Conservation (phyloP, 2,797 vertebrate genomes). For the Pseudochromis fuscus region DNA sequence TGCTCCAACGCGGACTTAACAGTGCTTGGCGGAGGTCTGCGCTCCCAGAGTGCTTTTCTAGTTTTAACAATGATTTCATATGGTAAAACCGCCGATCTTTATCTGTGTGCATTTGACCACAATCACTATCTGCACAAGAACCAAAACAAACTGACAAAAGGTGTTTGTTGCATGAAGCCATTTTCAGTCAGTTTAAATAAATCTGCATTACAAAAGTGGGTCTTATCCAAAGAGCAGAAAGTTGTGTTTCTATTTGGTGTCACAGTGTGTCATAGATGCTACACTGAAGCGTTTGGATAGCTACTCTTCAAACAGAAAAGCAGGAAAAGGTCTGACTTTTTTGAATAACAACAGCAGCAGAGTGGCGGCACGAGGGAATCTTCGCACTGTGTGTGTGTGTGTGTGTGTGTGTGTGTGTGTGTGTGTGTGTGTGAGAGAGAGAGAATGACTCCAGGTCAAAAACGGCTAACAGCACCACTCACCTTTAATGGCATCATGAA, state of each 20-base stretch:
- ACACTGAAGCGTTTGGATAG: slow-evolving; percentile 17
- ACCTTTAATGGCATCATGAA: slow-evolving; percentile 94
- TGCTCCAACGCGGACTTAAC: too few species aligned
- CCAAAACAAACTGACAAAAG: neutral
- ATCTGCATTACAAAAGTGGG: slow-evolving; percentile 6
- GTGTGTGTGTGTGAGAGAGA: too few species aligned
- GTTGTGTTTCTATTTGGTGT: slow-evolving; percentile 10
- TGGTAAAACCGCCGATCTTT: neutral
- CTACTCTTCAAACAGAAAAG: slow-evolving; percentile 22
- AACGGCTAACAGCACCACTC: slow-evolving; percentile 41
- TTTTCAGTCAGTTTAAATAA: slow-evolving; percentile 29
- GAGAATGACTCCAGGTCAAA: neutral
- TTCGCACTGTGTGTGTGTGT: neutral
- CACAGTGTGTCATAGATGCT: neutral
- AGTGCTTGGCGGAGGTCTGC: too few species aligned
- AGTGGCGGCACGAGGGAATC: neutral
- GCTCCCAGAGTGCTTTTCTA: too few species aligned
- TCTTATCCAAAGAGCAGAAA: slow-evolving; percentile 26
- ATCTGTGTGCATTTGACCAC: slow-evolving; percentile 5
- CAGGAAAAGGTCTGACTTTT: slow-evolving; percentile 12
- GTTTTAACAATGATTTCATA: too few species aligned
- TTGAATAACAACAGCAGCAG: slow-evolving; percentile 13
- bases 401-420: too few species aligned
- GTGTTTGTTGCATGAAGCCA: neutral
- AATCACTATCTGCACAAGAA: slow-evolving; percentile 12